Evolutionary conservation across 2,888 invertebrate genomes (phyloP), one percentile per base, ranked within the genome.

Genomic region (Andrena bucephala): DNA sequence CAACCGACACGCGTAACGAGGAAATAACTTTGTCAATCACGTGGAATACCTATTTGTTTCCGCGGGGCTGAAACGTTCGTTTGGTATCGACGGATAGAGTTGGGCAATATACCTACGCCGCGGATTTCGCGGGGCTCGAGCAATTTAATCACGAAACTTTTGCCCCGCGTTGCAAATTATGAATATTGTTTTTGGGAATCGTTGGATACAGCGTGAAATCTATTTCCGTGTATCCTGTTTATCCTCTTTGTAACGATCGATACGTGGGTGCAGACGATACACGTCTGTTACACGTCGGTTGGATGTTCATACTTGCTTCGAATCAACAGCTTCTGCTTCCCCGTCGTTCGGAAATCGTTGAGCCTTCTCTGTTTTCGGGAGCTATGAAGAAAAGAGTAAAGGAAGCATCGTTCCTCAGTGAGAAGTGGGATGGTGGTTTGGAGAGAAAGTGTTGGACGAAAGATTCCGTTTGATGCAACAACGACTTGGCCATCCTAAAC

Each of bases 371-470:
- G 85, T 52, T 87, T 81, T 65, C 74, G 73, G 65, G 36, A 24
- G n/a, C 27, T 24, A 27, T 7, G 24, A 63, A 67, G 27, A 36
- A 36, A 48, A 48, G 42, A 31, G 48, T 60, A 42, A 31, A 24
- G 42, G 60, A 29, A 73, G 52, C 50, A 60, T n/a, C 8, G 63
- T 27, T 36, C 59, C 54, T 31, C 27, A 29, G 24, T n/a, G 79
- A 79, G 76, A 83, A 80, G 83, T 76, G 73, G 68, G 31, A 59
- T 68, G 83, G 42, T 31, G 8, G 29, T 10, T 24, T 16, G n/a
- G 27, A 59, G 27, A 48, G 71, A 77, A 63, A 63, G 24, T n/a
- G 10, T 13, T n/a, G n/a, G n/a, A 54, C 2, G n/a, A 48, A 31
- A 59, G n/a, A 60, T 59, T 6, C 16, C 48, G 33, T 31, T 67